Evolutionary conservation across 2,888 invertebrate genomes (phyloP).

Genomic region (Coelinius sp.): DNA sequence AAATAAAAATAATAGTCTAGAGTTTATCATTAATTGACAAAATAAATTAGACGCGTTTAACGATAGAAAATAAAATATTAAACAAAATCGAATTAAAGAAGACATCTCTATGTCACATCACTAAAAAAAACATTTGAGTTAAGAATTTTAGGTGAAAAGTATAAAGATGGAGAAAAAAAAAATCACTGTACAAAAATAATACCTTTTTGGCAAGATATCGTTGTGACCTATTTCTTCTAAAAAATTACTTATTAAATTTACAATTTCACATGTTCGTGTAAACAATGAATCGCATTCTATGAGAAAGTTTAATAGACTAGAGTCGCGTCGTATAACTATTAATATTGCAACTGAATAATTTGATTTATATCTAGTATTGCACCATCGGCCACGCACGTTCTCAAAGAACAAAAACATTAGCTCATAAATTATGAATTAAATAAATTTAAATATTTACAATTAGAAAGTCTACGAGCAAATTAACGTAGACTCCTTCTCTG

Average conservation of each 20-base stretch:
- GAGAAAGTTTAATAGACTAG: constrained; percentile 3
- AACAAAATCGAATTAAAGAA: constrained; percentile 42
- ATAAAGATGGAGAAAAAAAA: neutral
- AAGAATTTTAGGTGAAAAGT: neutral
- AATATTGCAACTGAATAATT: neutral
- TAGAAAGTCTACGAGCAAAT: constrained; percentile 4
- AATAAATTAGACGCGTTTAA: neutral
- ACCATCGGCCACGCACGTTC: constrained; percentile 55
- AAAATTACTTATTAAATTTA: neutral
- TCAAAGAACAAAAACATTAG: constrained; percentile 4
- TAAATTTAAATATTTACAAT: neutral
- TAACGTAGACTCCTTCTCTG: neutral
- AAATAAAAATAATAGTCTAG: neutral
- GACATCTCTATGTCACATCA: constrained; percentile 8
- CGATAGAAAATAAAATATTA: neutral
- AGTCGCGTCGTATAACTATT: neutral
- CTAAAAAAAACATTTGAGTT: too few species aligned
- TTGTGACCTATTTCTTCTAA: neutral
- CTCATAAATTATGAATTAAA: constrained; percentile 13
- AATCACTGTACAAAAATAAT: constrained; percentile 23
- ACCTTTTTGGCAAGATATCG: constrained; percentile 35
- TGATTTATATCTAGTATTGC: constrained; percentile 54
- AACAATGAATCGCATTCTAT: neutral
- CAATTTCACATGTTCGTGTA: neutral
- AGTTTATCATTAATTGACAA: neutral